A percentile compares a stretch with the other conserved stretches of the same genome.
Evolutionary conservation across 2,888 invertebrate species (phyloP).

Genomic region (Lycophotia porphyrea): DNA sequence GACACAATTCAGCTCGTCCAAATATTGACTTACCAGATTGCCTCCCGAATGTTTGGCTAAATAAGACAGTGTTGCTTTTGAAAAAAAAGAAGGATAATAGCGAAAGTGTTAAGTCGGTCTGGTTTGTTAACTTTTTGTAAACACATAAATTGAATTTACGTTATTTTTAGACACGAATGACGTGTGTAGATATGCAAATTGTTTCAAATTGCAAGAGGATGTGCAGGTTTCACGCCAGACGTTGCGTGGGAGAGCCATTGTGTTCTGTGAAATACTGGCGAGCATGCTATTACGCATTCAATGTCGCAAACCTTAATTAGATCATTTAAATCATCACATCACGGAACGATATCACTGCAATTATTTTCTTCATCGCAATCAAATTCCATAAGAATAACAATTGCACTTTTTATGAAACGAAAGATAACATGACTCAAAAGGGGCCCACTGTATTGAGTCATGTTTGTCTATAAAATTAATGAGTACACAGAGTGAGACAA

Average conservation of each 20-base stretch:
- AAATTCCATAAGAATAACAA: not conserved
- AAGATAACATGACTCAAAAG: not conserved
- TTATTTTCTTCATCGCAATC: slow-evolving; percentile 37
- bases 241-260: slow-evolving; percentile 88
- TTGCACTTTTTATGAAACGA: not conserved
- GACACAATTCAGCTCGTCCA: slow-evolving; percentile 58
- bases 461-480: slow-evolving; percentile 55
- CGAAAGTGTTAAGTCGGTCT: slow-evolving; percentile 86
- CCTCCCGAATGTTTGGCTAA: slow-evolving; percentile 75
- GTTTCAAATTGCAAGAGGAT: slow-evolving; percentile 83
- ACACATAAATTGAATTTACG: slow-evolving; percentile 77
- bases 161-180: slow-evolving; percentile 75
- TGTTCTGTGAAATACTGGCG: slow-evolving; percentile 81
- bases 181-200: slow-evolving; percentile 84
- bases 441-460: slow-evolving; percentile 29
- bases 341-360: slow-evolving; percentile 62
- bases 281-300: slow-evolving; percentile 80
- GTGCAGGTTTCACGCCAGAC: slow-evolving; percentile 82
- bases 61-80: slow-evolving; percentile 83
- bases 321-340: slow-evolving; percentile 71
- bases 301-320: slow-evolving; percentile 79
- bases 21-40: slow-evolving; percentile 54
- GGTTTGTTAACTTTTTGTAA: slow-evolving; percentile 81
- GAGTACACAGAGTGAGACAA: slow-evolving; percentile 62
- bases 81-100: slow-evolving; percentile 83